Percentiles rank a stretch among this genome's conserved stretches.
These are phyloP conservation scores for Microplitis demolitor DNA, from an alignment of 1,140 invertebrate species.

Conservation along the genomic window DNA sequence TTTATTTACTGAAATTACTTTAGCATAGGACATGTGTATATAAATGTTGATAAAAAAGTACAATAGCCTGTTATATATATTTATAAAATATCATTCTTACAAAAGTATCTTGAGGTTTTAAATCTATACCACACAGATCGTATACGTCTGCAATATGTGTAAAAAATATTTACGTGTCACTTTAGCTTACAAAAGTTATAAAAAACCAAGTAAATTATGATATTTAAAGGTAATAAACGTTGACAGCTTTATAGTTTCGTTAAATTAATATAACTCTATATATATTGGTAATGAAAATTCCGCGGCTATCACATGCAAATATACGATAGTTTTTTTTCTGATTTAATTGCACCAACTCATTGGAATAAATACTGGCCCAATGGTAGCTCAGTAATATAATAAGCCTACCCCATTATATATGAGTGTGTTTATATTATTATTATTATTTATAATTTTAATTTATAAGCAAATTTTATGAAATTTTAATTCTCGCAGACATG, in stretches of 20 bases:
- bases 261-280: too few species aligned
- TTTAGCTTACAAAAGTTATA: neutral
- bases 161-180: slow-evolving; percentile 21
- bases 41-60: slow-evolving; percentile 60
- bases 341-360: slow-evolving; percentile 25
- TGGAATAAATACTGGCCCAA: slow-evolving; percentile 24
- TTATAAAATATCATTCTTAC: slow-evolving; percentile 58
- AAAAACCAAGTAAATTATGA: neutral
- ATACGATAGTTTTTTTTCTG: slow-evolving; percentile 9
- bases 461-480: too few species aligned
- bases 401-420: neutral
- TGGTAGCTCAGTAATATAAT: neutral
- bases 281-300: neutral
- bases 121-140: slow-evolving; percentile 28
- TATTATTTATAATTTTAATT: too few species aligned
- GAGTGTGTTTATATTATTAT: too few species aligned
- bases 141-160: slow-evolving; percentile 36
- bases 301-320: neutral
- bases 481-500: neutral
- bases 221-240: too few species aligned
- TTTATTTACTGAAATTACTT: slow-evolving; percentile 52
- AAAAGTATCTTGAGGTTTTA: slow-evolving; percentile 49
- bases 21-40: slow-evolving; percentile 52
- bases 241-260: too few species aligned
- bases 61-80: slow-evolving; percentile 57